Conservation (phyloP, 2,113 vertebrate genomes). For the Forbesichthys papilliferus region DNA sequence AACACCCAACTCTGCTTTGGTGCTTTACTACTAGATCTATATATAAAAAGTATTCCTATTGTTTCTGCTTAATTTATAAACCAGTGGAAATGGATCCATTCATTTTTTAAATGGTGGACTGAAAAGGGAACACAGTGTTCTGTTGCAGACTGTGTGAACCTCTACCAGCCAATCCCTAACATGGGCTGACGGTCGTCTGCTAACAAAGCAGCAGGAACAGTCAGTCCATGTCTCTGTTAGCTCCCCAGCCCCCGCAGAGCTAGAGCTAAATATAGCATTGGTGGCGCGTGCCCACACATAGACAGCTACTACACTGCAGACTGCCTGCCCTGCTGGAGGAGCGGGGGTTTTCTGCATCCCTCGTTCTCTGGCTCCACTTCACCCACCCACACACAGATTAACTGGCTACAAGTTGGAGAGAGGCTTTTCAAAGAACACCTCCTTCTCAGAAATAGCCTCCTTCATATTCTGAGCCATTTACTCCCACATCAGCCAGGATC, state of each 20-base stretch:
- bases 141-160: conserved; percentile 27
- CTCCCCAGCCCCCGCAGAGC: conserved; percentile 75
- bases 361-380: conserved; percentile 50
- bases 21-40: neutral
- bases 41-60: conserved; percentile 1
- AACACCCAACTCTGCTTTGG: neutral
- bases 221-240: conserved; percentile 59
- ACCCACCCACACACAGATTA: conserved; percentile 66
- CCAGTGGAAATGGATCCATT: conserved; percentile 15
- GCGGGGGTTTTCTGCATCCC: conserved; percentile 23
- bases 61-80: neutral
- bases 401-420: conserved; percentile 52
- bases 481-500: conserved; percentile 57
- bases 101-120: conserved; percentile 18
- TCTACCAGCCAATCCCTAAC: conserved; percentile 10
- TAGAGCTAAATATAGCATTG: conserved; percentile 76
- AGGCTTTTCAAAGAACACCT: conserved; percentile 62
- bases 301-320: conserved; percentile 54
- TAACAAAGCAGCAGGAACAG: conserved; percentile 46
- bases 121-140: conserved; percentile 55
- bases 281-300: conserved; percentile 52
- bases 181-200: conserved; percentile 48
- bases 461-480: conserved; percentile 51
- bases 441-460: conserved; percentile 40
- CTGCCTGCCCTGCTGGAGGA: conserved; percentile 37